These are phyloP conservation scores for Laticauda laticaudata DNA, from an alignment of 2,113 vertebrate species.

Conservation along the genomic window DNA sequence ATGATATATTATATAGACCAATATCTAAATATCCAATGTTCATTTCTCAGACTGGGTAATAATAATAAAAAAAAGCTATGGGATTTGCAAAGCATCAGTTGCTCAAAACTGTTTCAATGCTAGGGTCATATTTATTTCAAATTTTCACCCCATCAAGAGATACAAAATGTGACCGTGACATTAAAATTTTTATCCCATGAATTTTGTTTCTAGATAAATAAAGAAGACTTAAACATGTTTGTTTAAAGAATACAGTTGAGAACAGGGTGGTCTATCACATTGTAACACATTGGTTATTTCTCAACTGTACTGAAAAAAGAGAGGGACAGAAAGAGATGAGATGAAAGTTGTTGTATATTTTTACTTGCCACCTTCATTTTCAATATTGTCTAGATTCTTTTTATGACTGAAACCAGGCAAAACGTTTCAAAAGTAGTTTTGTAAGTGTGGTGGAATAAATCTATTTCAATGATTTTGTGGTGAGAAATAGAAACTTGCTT, in stretches of 20 bases:
- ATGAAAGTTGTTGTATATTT: background rate
- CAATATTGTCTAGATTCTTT: background rate
- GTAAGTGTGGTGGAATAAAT: too few relatives aligned
- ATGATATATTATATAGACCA: background rate
- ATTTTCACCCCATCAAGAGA: constrained; percentile 8
- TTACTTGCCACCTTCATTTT: background rate
- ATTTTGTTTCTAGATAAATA: constrained; percentile 35
- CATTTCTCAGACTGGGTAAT: background rate
- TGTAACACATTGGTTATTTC: background rate
- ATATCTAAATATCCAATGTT: background rate
- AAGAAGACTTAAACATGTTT: constrained; percentile 10
- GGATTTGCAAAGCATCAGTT: background rate
- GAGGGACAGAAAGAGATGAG: background rate
- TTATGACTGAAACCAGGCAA: background rate
- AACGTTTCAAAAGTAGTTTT: too few relatives aligned
- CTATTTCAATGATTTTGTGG: background rate
- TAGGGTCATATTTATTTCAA: constrained; percentile 21
- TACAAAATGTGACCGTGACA: constrained; percentile 21
- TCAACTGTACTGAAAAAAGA: background rate
- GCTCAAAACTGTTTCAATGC: background rate
- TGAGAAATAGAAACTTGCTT: background rate
- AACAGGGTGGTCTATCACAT: constrained; percentile 39
- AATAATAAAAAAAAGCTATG: constrained; percentile 4
- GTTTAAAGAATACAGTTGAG: constrained; percentile 27
- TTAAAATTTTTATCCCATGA: constrained; percentile 4